These are phyloP conservation scores for Bactericera cockerelli DNA, from an alignment of 1,140 invertebrate genomes.

Conservation along the genomic window DNA sequence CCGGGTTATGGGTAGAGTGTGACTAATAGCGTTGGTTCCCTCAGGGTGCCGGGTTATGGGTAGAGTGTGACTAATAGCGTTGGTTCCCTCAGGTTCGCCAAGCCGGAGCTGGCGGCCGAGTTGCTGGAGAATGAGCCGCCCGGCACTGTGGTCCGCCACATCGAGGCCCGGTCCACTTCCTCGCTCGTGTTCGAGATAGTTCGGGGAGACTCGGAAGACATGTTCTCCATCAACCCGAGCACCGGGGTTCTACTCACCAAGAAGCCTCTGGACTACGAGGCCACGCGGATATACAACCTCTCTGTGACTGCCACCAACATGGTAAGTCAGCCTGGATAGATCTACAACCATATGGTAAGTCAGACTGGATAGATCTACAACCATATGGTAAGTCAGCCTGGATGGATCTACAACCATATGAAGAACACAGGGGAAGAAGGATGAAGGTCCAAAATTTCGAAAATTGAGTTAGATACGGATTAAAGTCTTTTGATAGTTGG, in stretches of 20 bases:
- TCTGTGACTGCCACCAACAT: constrained; percentile 73
- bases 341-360: too few species aligned
- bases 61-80: too few species aligned
- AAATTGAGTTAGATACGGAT: too few species aligned
- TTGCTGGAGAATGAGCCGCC: constrained; percentile 67
- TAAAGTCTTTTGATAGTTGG: too few species aligned
- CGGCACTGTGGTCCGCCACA: constrained; percentile 57
- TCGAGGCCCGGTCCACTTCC: constrained; percentile 61
- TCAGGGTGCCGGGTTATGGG: too few species aligned
- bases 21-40: too few species aligned
- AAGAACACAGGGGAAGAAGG: too few species aligned
- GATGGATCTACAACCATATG: too few species aligned
- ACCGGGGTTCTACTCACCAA: constrained; percentile 64
- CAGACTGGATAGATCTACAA: too few species aligned
- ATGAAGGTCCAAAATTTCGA: too few species aligned
- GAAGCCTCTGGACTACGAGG: constrained; percentile 62
- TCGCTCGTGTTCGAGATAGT: constrained; percentile 67
- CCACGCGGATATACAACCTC: constrained; percentile 59
- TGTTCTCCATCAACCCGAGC: constrained; percentile 68
- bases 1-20: too few species aligned
- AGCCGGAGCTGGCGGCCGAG: constrained; percentile 50
- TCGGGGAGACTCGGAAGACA: constrained; percentile 53
- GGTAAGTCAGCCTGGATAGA: constrained; percentile 41
- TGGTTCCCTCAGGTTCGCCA: constrained; percentile 38
- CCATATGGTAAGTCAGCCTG: too few species aligned